phyloP scores from a whole-genome alignment of 2,797 vertebrate genomes.

The Hydrolagus colliei region DNA sequence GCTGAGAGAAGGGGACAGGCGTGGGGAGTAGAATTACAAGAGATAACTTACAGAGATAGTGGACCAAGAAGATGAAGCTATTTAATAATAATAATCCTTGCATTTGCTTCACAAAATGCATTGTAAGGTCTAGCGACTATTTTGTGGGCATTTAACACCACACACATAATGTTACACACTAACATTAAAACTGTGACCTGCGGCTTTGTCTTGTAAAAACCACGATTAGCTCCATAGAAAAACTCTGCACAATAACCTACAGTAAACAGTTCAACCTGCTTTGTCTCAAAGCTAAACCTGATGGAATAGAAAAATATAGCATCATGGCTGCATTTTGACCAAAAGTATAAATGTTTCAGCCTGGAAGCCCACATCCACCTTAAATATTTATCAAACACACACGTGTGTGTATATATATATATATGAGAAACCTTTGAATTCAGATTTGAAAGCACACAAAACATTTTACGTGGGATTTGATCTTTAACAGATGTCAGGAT shows the following conservation, averaged over 20 bases:
- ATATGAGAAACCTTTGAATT: background rate
- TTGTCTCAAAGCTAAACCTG: background rate
- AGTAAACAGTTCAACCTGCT: background rate
- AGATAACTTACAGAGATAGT: too few species aligned
- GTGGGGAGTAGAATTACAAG: too few species aligned
- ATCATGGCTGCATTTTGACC: background rate
- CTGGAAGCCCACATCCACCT: background rate
- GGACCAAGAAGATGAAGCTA: too few species aligned
- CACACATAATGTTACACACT: background rate
- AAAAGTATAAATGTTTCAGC: background rate
- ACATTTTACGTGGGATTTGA: background rate
- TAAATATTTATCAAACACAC: too few species aligned
- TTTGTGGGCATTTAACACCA: too few species aligned
- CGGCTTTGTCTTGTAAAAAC: background rate
- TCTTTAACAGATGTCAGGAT: background rate
- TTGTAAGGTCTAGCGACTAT: too few species aligned
- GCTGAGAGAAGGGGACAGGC: too few species aligned
- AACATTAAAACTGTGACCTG: background rate
- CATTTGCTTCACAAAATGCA: too few species aligned
- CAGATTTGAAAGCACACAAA: background rate
- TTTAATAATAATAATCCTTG: too few species aligned
- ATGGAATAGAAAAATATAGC: background rate
- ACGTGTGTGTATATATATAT: background rate
- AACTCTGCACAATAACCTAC: background rate
- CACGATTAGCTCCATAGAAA: too few species aligned